Evolutionary conservation across 2,888 invertebrate species (phyloP), one percentile per base, ranked within the genome.

Genomic region (Hyposoter didymator): DNA sequence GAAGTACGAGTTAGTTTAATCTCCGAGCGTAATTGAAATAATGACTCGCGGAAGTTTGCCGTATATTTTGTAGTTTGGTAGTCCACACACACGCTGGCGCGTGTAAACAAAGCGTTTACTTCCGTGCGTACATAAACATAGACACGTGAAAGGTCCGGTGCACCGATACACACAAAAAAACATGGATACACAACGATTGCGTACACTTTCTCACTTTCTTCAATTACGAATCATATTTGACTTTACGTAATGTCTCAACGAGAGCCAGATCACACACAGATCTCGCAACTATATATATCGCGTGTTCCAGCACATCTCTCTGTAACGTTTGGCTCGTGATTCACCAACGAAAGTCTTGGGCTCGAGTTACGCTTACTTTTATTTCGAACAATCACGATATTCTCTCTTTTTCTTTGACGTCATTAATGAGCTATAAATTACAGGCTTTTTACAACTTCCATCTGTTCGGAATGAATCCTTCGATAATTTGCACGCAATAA

Each of bases 131-230:
- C 55, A 52, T 76, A 62, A 28, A 35, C 0, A 69, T 43, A 28
- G 10, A 35, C 19, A 14, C 78, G 75, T 22, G 74, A 82, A 79
- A 82, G 85, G 74, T 69, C 70, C 47, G 14, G 52, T 2, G 17
- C 75, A 74, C 39, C 69, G 52, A 72, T 39, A 52, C 39, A 19
- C 10, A 67, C 69, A 19, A 78, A 35, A 67, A 12, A 67, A 43
- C 81, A 64, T 49, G 85, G 72, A 78, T 81, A 74, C 28, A 85
- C 78, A 59, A 12, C 22, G 78, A 84, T 86, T 78, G 82, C 84
- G 66, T 81, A 82, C 82, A 87, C 87, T 88, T 87, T 86, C 86
- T 88, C 87, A 66, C 85, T 86, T 84, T 84, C 86, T 83, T 87
- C 85, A 88, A 85, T 86, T 87, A 84, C 85, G 81, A 35, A 78